phyloP scores from a whole-genome alignment of 2,888 invertebrate genomes.

The Amiota communis region DNA sequence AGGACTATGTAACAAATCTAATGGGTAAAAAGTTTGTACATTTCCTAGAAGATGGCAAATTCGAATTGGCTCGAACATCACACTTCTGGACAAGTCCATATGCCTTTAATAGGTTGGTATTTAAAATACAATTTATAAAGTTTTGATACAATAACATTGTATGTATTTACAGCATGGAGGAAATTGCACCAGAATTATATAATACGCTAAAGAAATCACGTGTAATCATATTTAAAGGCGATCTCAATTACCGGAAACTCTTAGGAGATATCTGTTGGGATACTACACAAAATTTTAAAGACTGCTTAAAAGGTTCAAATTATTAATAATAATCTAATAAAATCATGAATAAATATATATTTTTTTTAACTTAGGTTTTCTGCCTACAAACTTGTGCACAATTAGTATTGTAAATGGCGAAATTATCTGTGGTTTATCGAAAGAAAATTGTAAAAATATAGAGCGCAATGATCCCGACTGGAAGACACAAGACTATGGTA shows the following conservation, averaged over 20 bases:
- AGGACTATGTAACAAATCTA: conserved; percentile 59
- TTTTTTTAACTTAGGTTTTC: conserved; percentile 76
- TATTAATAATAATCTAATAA: no score
- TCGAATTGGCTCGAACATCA: conserved; percentile 75
- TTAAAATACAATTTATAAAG: neutral
- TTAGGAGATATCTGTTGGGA: conserved; percentile 90
- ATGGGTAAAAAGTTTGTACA: conserved; percentile 78
- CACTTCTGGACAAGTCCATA: conserved; percentile 92
- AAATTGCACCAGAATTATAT: conserved; percentile 80
- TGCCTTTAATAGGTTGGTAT: conserved; percentile 76
- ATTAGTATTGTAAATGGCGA: conserved; percentile 93
- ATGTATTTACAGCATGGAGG: conserved; percentile 78
- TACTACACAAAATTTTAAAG: conserved; percentile 78
- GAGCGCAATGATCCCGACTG: conserved; percentile 78
- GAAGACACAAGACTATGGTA: conserved; percentile 87
- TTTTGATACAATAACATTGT: neutral
- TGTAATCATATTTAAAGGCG: conserved; percentile 90
- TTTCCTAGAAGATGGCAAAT: conserved; percentile 75
- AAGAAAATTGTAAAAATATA: conserved; percentile 77
- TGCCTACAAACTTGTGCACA: conserved; percentile 85
- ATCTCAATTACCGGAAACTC: conserved; percentile 96
- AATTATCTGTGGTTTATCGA: conserved; percentile 83
- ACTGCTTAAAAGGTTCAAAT: conserved; percentile 61
- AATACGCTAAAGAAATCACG: conserved; percentile 79
- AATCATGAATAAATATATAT: neutral